These are phyloP conservation scores for Taenioides sp. DNA, from an alignment of 2,797 vertebrate genomes.

Conservation along the genomic window DNA sequence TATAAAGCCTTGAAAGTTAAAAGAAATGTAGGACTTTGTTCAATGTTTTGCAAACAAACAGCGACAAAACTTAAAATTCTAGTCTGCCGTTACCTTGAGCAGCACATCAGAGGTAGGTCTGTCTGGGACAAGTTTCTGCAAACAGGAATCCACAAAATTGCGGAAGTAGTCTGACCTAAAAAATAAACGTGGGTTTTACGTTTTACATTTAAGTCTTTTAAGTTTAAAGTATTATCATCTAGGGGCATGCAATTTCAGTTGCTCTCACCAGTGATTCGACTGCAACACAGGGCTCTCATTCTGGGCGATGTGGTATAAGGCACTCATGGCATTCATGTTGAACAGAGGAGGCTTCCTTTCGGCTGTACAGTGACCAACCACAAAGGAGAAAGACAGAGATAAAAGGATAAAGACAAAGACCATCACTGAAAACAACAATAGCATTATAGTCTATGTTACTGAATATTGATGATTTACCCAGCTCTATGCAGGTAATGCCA, in stretches of 20 bases:
- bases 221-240: not conserved
- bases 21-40: too few species aligned
- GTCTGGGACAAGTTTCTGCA: conserved; percentile 93
- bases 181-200: not conserved
- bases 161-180: conserved; percentile 92
- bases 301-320: conserved; percentile 98
- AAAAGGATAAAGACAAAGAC: conserved; percentile 13
- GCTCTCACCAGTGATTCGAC: conserved; percentile 90
- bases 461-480: conserved; percentile 78
- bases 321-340: conserved; percentile 98
- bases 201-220: not conserved
- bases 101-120: conserved; percentile 92
- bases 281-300: conserved; percentile 91
- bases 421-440: conserved; percentile 21
- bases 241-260: not conserved
- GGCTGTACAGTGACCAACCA: conserved; percentile 69
- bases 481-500: conserved; percentile 93
- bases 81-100: conserved; percentile 81
- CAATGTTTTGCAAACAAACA: too few species aligned
- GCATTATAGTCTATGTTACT: not conserved
- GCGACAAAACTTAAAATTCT: not conserved
- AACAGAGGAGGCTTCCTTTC: conserved; percentile 94
- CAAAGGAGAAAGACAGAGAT: conserved; percentile 25
- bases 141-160: conserved; percentile 94
- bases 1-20: too few species aligned